A percentile compares a stretch with the other conserved stretches of the same genome.
Conservation (phyloP, 37 sponge, comb jelly and placozoan species). For the Cliona cf. orientalis region DNA sequence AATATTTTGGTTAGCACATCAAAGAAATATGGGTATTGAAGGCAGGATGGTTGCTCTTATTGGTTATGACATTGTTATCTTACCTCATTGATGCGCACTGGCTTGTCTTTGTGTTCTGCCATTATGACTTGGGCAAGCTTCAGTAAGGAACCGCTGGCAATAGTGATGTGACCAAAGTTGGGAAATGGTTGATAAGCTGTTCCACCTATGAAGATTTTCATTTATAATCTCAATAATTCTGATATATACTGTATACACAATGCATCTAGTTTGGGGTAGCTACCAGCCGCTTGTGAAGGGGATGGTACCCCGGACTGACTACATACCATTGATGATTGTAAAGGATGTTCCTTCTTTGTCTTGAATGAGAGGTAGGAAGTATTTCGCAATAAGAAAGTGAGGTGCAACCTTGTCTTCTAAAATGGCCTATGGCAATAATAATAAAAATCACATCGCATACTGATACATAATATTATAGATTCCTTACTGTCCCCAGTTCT, state of each 20-base stretch:
- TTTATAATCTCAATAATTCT: not conserved
- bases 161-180: not conserved
- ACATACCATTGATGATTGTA: slow-evolving; percentile 9
- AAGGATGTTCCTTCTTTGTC: slow-evolving; percentile 16
- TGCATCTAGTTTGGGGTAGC: not conserved
- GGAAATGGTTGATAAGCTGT: not conserved
- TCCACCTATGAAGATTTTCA: not conserved
- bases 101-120: slow-evolving; percentile 1
- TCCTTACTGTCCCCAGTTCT: not conserved
- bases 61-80: too few species aligned
- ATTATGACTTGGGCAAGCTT: not conserved
- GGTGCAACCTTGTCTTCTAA: not conserved
- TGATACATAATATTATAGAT: not conserved
- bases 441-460: not conserved
- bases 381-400: not conserved
- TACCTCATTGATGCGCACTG: slow-evolving; percentile 7
- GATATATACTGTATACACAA: too few species aligned
- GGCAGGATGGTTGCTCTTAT: too few species aligned
- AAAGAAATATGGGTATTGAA: too few species aligned
- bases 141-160: not conserved
- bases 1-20: too few species aligned
- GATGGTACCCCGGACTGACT: too few species aligned
- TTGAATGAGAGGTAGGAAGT: not conserved
- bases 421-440: not conserved
- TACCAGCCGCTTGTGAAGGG: too few species aligned